A percentile compares a stretch with the other conserved stretches of the same genome.
Conservation (phyloP, 2,888 invertebrate species). For the Microchrysa polita region DNA sequence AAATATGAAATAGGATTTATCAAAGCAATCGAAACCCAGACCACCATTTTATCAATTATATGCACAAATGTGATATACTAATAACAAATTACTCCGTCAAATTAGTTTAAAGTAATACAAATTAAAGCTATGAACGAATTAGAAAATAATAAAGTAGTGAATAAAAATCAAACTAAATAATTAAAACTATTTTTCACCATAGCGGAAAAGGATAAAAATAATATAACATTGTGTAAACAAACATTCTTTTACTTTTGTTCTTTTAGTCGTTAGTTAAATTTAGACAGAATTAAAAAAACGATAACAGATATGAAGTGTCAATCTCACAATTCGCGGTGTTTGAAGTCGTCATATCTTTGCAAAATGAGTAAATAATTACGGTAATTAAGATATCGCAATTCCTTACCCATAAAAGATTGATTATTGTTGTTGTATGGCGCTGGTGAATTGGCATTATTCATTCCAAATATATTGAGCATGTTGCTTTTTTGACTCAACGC, state of each 20-base stretch:
- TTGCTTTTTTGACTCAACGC: slow-evolving; percentile 52
- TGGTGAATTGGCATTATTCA: slow-evolving; percentile 48
- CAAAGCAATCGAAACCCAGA: slow-evolving; percentile 24
- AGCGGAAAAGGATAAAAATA: slow-evolving; percentile 10
- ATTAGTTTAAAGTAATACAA: slow-evolving; percentile 23
- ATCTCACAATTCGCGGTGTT: slow-evolving; percentile 13
- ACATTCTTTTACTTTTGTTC: slow-evolving; percentile 9
- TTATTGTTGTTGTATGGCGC: slow-evolving; percentile 55
- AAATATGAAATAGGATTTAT: background rate
- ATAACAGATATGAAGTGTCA: background rate
- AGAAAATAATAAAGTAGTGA: slow-evolving; percentile 11
- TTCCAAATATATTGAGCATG: slow-evolving; percentile 53
- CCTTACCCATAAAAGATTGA: slow-evolving; percentile 55
- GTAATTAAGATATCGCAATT: slow-evolving; percentile 43
- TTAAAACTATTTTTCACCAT: slow-evolving; percentile 12
- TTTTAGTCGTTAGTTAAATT: slow-evolving; percentile 35
- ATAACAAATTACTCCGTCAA: background rate
- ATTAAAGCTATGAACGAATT: background rate
- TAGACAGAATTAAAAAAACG: too few species aligned
- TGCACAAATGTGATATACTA: slow-evolving; percentile 12
- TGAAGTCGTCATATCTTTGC: slow-evolving; percentile 4
- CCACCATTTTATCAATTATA: slow-evolving; percentile 4
- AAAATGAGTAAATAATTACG: slow-evolving; percentile 44
- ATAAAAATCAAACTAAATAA: slow-evolving; percentile 20
- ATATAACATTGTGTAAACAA: slow-evolving; percentile 41